phyloP scores from a whole-genome alignment of 2,113 vertebrate genomes.

The Heliornis fulica region DNA sequence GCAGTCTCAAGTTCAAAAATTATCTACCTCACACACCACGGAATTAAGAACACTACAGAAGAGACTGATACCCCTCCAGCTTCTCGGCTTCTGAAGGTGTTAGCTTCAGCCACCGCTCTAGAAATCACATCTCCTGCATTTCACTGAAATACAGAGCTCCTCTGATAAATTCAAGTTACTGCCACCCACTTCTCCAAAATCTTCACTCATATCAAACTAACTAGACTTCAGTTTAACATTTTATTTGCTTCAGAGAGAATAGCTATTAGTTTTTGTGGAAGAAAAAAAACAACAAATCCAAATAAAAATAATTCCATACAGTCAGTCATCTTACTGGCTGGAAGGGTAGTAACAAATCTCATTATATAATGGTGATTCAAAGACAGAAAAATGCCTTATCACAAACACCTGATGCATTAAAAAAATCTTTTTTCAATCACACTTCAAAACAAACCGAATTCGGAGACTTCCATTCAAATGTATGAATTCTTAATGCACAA shows the following conservation, averaged over 20 bases:
- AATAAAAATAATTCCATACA: too few relatives aligned
- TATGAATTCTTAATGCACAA: not conserved
- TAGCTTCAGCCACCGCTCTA: not conserved
- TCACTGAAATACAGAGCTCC: not conserved
- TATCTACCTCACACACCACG: not conserved
- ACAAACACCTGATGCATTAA: not conserved
- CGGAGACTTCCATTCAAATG: not conserved
- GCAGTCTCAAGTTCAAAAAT: not conserved
- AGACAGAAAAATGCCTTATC: not conserved
- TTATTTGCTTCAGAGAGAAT: not conserved
- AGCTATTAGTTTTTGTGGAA: too few relatives aligned
- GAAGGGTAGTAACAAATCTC: not conserved
- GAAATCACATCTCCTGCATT: not conserved
- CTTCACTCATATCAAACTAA: not conserved
- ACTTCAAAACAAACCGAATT: not conserved
- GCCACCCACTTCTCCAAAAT: not conserved
- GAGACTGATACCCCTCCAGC: not conserved
- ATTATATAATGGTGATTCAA: not conserved
- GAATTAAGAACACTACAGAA: rapidly evolving
- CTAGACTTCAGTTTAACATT: not conserved
- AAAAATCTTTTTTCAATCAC: not conserved
- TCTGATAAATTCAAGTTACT: not conserved
- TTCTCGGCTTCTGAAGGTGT: not conserved
- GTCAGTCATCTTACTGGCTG: not conserved
- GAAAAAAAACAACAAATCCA: too few relatives aligned